Conservation (phyloP, 2,888 invertebrate genomes). For the Coelopa pilipes region DNA sequence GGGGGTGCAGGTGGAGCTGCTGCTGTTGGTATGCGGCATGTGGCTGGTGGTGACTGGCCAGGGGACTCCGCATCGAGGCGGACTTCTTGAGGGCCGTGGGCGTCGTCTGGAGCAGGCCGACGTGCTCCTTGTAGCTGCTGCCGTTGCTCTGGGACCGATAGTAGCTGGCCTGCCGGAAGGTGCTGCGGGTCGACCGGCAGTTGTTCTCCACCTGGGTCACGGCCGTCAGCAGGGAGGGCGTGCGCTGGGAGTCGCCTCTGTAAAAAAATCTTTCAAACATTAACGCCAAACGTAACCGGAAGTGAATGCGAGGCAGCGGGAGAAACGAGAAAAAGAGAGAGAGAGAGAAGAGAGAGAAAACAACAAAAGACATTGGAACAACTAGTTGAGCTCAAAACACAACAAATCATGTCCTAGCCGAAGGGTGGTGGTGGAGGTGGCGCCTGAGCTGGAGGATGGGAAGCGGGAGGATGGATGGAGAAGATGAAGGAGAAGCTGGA, state of each 20-base stretch:
- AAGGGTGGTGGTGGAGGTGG: no score
- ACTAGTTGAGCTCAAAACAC: not conserved
- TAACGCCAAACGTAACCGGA: slow-evolving; percentile 16
- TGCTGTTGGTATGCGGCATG: slow-evolving; percentile 9
- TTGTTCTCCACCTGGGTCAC: slow-evolving; percentile 65
- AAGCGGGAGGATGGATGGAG: no score
- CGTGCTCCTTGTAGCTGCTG: slow-evolving; percentile 53
- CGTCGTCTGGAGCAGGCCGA: slow-evolving; percentile 54
- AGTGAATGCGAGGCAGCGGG: no score
- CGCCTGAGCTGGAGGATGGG: no score
- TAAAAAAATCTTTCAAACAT: slow-evolving; percentile 39
- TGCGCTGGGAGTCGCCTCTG: slow-evolving; percentile 66
- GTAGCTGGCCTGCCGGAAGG: slow-evolving; percentile 61
- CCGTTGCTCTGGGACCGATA: slow-evolving; percentile 57
- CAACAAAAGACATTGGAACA: not conserved
- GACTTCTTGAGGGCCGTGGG: slow-evolving; percentile 52
- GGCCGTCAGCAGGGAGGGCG: slow-evolving; percentile 65
- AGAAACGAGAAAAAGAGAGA: not conserved
- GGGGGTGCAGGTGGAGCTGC: not conserved
- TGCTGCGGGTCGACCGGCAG: slow-evolving; percentile 56
- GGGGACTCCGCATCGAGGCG: slow-evolving; percentile 52
- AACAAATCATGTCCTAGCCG: not conserved
- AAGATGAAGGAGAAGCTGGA: no score
- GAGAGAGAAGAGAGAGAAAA: not conserved
- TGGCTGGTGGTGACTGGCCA: slow-evolving; percentile 44